phyloP scores from a whole-genome alignment of 2,888 invertebrate genomes.

The Eupithecia vulgata region DNA sequence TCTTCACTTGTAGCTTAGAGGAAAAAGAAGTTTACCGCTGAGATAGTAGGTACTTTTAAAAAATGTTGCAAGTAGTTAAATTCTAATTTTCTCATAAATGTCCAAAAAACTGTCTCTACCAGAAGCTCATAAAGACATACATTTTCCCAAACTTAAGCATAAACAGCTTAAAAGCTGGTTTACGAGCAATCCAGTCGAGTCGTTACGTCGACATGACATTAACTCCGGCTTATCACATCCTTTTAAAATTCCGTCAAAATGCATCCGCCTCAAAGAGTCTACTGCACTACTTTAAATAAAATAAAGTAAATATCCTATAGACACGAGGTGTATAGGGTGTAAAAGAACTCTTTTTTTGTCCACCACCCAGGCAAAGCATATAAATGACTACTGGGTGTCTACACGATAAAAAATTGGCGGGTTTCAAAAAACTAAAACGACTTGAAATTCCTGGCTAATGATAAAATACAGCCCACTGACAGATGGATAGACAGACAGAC shows the following conservation, averaged over 20 bases:
- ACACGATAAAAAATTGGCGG: too few relatives aligned
- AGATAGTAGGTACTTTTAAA: too few relatives aligned
- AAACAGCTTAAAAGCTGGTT: conserved; percentile 28
- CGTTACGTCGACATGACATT: conserved; percentile 48
- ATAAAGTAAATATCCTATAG: conserved; percentile 33
- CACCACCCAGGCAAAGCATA: not conserved
- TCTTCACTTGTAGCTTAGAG: too few relatives aligned
- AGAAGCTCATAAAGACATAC: not conserved
- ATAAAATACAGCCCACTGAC: too few relatives aligned
- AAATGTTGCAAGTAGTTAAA: too few relatives aligned
- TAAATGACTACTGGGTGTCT: too few relatives aligned
- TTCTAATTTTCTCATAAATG: not conserved
- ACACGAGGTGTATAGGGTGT: not conserved
- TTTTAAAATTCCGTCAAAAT: conserved; percentile 47
- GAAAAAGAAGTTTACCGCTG: too few relatives aligned
- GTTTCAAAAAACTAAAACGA: too few relatives aligned
- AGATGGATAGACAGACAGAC: too few relatives aligned
- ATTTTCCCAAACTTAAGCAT: conserved; percentile 9
- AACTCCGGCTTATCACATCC: conserved; percentile 53
- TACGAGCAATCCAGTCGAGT: not conserved
- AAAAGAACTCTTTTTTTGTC: not conserved
- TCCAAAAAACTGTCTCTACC: not conserved
- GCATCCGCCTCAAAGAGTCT: conserved; percentile 29
- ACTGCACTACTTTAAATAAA: not conserved
- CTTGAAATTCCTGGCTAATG: too few relatives aligned